Base-by-base conservation (phyloP, 2,888 invertebrate species). In the Dioctria rufipes region DNA sequence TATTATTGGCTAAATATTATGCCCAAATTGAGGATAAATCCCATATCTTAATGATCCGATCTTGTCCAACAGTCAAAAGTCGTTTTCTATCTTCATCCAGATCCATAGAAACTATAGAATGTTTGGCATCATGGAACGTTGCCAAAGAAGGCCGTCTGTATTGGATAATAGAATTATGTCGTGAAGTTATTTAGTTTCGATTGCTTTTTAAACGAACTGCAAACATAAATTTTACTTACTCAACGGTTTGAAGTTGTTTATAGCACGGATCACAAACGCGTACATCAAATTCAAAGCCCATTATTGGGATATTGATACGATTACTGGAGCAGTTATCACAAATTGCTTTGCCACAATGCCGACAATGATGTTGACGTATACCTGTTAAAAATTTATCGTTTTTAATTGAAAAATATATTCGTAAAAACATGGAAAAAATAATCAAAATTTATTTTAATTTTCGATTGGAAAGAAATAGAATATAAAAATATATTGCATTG, bases 241-340 rank as follows among this genome's bases (percentile, higher is more conserved):
- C 96, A 85, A 94, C 94, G 85, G 95, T 95, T 85, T 95, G 93
- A 61, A 98, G 91, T 83, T 93, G 92, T 84, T 93, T 92, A 89
- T 94, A 94, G 90, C 99, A 99, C 54, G 93, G 94, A 87, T 97
- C 95, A 90, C 99, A 99, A 79, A 99, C 95, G 82, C 99, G 92
- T 84, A 99, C 98, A 87, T 96, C 96, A 90, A 97, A 98, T 90
- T 99, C 99, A 90, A 98, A 99, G 69, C 99, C 99, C 96, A 99
- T 96, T 77, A 94, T 91, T 3, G 99, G 99, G 88, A 98, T 95
- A 81, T 95, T 94, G 85, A 97, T 93, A 83, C 95, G 93, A 88
- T 95, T 94, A 80, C 94, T 93, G 13, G 97, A 97, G 89, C 99
- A 99, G 84, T 93, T 92, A 87, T 96, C 97, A 90, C 99, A 99